Evolutionary conservation across 1,140 invertebrate species (phyloP), one percentile per base, ranked within the genome.

Genomic region (Batillaria attramentaria): DNA sequence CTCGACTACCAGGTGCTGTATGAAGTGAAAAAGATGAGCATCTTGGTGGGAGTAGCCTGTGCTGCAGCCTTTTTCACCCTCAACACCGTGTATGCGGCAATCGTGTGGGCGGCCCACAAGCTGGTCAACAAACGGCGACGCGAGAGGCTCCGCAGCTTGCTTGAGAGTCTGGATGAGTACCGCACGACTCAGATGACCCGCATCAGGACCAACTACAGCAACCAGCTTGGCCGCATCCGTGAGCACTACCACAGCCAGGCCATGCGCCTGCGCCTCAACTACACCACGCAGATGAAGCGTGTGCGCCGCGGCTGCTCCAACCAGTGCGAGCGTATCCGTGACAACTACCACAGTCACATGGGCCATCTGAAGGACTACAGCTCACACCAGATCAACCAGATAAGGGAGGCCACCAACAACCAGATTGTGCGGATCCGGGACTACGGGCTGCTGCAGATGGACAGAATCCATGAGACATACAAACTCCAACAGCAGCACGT

Each of bases 371-470:
- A 88, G 42, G 88, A 88, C 50, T 90, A 91, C 82, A 88, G 87
- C 50, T 86, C 84, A 4, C 93, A 94, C 79, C 97, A 98, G 90
- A 92, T 99, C 80, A 96, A 97, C 88, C 96, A 96, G 94, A 95
- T 98, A 70, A 93, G 97, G 70, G 97, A 98, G 88, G 97, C 97
- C 89, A 98, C 98, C 91, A 95, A 98, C 86, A 96, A 97, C 93
- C 97, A 98, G 91, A 93, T 97, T 24, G 96, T 97, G 88, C 95
- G 97, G 86, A 97, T 98, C 74, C 93, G 97, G 24, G 98, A 98
- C 89, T 99, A 98, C 91, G 97, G 96, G 89, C 94, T 96, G 0
- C 95, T 97, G 86, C 97, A 98, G 89, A 94, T 98, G 46, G 91
- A 97, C 24, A 93, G 96, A 66, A 91, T 98, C 4, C 93, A 96